Evolutionary conservation across 2,113 vertebrate species (phyloP), one percentile per base, ranked within the genome.

Genomic region (Alethe castanea): DNA sequence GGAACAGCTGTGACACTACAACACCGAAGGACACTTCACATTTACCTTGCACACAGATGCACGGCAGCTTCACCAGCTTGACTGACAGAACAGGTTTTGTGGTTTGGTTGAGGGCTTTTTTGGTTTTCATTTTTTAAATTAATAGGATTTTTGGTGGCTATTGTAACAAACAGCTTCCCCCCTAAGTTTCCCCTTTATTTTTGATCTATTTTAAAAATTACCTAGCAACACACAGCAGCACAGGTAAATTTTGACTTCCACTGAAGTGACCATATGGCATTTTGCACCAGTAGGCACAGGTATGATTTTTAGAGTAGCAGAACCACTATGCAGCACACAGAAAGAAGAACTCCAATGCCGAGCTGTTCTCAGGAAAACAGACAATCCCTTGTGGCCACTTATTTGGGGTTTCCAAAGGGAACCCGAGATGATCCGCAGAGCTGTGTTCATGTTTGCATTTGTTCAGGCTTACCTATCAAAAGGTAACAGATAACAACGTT

Each of bases 391-490:
- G 80, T 82, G 40, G 72, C 57, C 91, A 92, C n/a, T 92, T 88
- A 66, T 54, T 50, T 67, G 76, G 72, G 86, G 73, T 92, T 91
- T 92, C 80, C 90, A 81, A 82, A 74, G 86, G 86, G 92, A 96
- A 95, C 76, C 91, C 70, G 0, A 83, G 91, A 66, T 70, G 92
- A 95, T 96, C 95, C 62, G 47, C 56, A 74, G 81, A 90, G 87
- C 62, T 93, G 70, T 65, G 66, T 66, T 96, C 83, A 8, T 62
- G 29, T 95, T 78, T 92, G 89, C 81, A 87, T 88, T 95, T 93
- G 90, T 77, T 93, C 85, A 73, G 52, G 65, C 65, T 83, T 89
- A 94, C 92, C 91, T 96, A 95, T 64, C 79, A 91, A 96, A 96
- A 92, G 91, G 95, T 92, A 93, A 96, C 71, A 96, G 57, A 83